A percentile compares a stretch with the other conserved stretches of the same genome.
Conservation (phyloP, 2,888 invertebrate species). For the Crossocerus cetratus region DNA sequence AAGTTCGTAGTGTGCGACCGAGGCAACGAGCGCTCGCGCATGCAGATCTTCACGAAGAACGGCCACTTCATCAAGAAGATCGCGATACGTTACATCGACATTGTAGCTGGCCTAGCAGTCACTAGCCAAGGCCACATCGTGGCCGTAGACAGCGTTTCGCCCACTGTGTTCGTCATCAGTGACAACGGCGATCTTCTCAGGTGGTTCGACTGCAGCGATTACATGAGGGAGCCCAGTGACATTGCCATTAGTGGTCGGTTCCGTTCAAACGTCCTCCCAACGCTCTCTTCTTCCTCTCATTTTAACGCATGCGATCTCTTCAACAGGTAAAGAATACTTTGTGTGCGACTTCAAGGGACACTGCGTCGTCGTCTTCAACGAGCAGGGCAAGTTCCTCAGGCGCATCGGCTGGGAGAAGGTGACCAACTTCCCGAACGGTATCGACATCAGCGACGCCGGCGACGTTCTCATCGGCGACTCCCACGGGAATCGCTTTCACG, state of each 20-base stretch:
- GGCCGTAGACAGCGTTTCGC: constrained; percentile 97
- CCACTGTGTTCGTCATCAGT: constrained; percentile 95
- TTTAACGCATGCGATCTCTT: background rate
- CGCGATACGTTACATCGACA: constrained; percentile 91
- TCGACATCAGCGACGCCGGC: constrained; percentile 97
- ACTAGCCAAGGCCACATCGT: constrained; percentile 95
- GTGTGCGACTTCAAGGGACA: constrained; percentile 99
- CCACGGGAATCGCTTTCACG: constrained; percentile 98
- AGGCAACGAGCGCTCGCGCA: constrained; percentile 96
- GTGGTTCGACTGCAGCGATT: constrained; percentile 99
- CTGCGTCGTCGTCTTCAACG: constrained; percentile 97
- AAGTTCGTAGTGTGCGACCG: constrained; percentile 98
- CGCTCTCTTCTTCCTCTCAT: background rate
- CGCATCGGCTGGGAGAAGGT: constrained; percentile 97
- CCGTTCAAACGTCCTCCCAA: background rate
- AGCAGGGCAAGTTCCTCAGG: constrained; percentile 93
- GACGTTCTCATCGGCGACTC: constrained; percentile 98
- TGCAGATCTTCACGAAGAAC: constrained; percentile 98
- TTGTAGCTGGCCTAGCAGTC: constrained; percentile 96
- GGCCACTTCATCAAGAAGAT: constrained; percentile 98
- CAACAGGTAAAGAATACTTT: constrained; percentile 91
- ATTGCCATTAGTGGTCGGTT: constrained; percentile 91
- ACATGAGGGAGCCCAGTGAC: constrained; percentile 98
- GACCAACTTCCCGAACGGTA: constrained; percentile 98
- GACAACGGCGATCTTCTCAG: constrained; percentile 94